Base-by-base conservation (phyloP, 2,797 vertebrate genomes). In the Cyclura pinguis region DNA sequence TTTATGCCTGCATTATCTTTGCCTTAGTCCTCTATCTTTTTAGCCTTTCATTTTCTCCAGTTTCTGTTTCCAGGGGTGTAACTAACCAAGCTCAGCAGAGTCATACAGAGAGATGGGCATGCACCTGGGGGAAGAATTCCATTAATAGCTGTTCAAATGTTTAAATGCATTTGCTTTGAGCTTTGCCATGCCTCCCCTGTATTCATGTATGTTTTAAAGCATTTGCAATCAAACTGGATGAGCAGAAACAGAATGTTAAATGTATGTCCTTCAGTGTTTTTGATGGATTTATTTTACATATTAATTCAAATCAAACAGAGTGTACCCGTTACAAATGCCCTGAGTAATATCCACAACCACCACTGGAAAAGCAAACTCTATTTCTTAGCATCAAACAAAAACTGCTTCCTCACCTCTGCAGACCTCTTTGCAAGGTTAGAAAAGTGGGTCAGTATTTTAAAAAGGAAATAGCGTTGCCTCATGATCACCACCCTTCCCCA, bases 1-100 rank as follows among this genome's bases (percentile, higher is more conserved):
- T 97, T 98, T 98, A 97, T 97, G 97, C 93, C 97, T 98, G 97
- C 96, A 94, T 97, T 97, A 96, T 90, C 95, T 97, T 96, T 96
- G 94, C 96, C 95, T 96, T 96, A 97, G 96, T 76, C 72, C 72
- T 97, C 96, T 97, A 27, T 76, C 67, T 80, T 67, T 69, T 20
- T 86, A 84, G 82, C 8, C 76, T 92, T 93, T 91, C 73, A 59
- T 18, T 84, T 85, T 5, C 90, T 84, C 20, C 52, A 47, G 50
- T 88, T 93, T 88, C 90, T 81, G 12, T 78, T 52, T 35, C 67
- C 47, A 73, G 20, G 0, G 1, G 50, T 91, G 0, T 85, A 90
- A 29, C 74, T 91, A 93, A 89, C 72, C 86, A 92, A 35, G 0
- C 35, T 72, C 35, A 84, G 20, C 93, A 87, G 20, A 84, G 42